phyloP scores from a whole-genome alignment of 2,797 vertebrate genomes.

The Dicrostonyx torquatus region DNA sequence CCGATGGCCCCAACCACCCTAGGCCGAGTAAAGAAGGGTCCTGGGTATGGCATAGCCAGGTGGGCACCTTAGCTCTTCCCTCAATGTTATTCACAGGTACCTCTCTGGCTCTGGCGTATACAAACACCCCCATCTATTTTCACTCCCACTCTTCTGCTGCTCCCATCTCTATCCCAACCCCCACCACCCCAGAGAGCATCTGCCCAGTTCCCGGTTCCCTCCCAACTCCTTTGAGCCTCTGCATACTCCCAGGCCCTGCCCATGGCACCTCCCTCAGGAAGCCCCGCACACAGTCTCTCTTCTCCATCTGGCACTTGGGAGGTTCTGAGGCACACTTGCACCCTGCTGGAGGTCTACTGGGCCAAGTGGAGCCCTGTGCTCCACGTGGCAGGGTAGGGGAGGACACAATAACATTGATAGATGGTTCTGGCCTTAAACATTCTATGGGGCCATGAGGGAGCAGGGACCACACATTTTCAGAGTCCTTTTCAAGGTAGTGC shows the following conservation, averaged over 20 bases:
- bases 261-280: slow-evolving; percentile 28
- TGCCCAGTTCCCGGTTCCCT: not conserved
- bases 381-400: too few species aligned
- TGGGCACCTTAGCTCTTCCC: not conserved
- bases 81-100: not conserved
- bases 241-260: not conserved
- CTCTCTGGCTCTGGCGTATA: rapidly evolving
- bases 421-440: not conserved
- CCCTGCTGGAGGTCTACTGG: too few species aligned
- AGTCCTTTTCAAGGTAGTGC: not conserved
- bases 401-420: not conserved
- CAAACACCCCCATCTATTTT: not conserved
- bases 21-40: not conserved
- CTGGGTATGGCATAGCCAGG: not conserved
- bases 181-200: not conserved
- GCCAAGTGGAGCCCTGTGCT: not conserved
- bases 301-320: not conserved
- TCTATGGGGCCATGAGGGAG: not conserved
- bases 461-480: not conserved
- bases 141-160: not conserved
- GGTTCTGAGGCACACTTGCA: not conserved
- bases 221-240: not conserved
- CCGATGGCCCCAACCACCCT: not conserved
- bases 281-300: not conserved
- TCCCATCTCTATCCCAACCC: not conserved